Evolutionary conservation across 2,888 invertebrate genomes (phyloP), one percentile per base, ranked within the genome.

Genomic region (Drosophila subquinaria): DNA sequence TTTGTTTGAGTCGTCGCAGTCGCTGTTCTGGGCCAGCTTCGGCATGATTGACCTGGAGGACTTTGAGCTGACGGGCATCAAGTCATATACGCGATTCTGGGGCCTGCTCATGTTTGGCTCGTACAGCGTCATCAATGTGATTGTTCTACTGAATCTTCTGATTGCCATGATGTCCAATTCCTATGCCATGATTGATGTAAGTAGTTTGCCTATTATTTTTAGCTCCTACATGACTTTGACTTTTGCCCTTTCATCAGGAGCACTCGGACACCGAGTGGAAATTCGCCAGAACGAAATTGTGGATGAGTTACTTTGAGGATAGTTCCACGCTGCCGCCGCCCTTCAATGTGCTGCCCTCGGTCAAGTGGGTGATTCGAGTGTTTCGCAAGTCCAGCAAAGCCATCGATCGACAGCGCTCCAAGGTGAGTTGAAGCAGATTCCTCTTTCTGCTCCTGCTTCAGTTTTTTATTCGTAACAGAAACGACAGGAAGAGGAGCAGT

Each of bases 101-200:
- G 98, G 98, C 3, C 94, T 98, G 57, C 95, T 98, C 38, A 98
- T 98, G 97, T 98, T 98, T 91, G 98, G 98, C 3, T 97, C 97
- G 0, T 99, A 98, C 94, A 97, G 97, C 77, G 97, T 97, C 78
- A 98, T 98, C 93, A 98, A 98, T 91, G 96, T 98, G 79, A 97
- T 98, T 90, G 98, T 98, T 13, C 94, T 98, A 43, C 93, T 98
- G 82, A 98, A 98, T 92, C 95, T 98, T 69, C 96, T 98, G 76
- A 98, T 98, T 90, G 98, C 98, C 82, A 99, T 98, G 98, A 98
- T 98, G 98, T 98, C 97, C 88, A 98, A 98, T 93, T 98, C 98
- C 1, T 98, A 97, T 91, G 96, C 98, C 52, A 95, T 96, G 93
- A 98, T 98, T 90, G 96, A 96, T 91, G 98, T 98, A 93, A 95